A percentile compares a stretch with the other conserved stretches of the same genome.
Conservation (phyloP, 2,888 invertebrate species). For the Calliphora vomitoria region DNA sequence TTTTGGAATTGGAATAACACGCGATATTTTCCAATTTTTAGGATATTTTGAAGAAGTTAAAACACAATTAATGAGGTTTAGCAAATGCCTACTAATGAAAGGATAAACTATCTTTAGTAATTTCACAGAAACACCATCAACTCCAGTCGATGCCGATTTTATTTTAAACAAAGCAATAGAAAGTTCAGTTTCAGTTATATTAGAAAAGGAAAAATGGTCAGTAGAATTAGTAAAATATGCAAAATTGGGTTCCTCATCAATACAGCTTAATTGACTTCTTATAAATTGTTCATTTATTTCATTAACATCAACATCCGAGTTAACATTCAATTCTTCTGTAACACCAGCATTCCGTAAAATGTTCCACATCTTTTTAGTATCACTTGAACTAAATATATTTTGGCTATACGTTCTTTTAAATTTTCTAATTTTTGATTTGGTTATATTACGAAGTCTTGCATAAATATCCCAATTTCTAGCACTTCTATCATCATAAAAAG, state of each 20-base stretch:
- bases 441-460: background rate
- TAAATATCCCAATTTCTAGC: conserved; percentile 4
- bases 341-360: background rate
- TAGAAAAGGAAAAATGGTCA: background rate
- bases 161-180: background rate
- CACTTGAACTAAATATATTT: background rate
- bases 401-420: background rate
- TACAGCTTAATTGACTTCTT: no score
- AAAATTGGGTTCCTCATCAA: background rate
- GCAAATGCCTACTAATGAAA: no score
- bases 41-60: background rate
- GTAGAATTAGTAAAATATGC: background rate
- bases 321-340: background rate
- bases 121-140: background rate
- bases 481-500: background rate
- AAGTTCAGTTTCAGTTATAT: background rate
- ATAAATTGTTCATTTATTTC: no score
- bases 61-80: no score
- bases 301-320: background rate
- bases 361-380: conserved; percentile 5
- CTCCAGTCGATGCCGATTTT: background rate
- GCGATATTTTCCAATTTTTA: background rate
- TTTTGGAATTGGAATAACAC: background rate
- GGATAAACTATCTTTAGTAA: background rate
- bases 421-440: conserved; percentile 4